Base-by-base conservation (phyloP, 1,140 invertebrate species). In the Aethina tumida region DNA sequence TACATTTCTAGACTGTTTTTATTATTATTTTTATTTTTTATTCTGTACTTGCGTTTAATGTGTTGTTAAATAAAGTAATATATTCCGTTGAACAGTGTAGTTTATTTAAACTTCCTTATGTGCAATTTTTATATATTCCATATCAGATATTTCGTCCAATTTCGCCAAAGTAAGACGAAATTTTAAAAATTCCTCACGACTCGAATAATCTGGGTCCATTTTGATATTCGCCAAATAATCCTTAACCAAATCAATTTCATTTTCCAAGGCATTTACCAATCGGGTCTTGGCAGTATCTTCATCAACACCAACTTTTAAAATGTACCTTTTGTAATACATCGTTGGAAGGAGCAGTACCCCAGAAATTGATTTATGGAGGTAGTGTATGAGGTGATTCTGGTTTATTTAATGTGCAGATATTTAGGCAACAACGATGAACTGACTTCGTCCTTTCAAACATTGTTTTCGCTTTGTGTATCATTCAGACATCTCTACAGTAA, bases 381-480 rank as follows among this genome's bases (percentile, higher is more conserved):
- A 29, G 25, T 39, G 37, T 14, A 39, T n/a, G 6, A 39, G 27
- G 68, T 90, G 8, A 73, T 90, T 45, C 66, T 87, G 18, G 81
- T 85, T 1, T 73, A 80, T 42, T 60, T 91, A 7, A 72, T 86
- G 38, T 91, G 87, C 50, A 71, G 83, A 38, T 84, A 89, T 58
- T 74, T 81, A 25, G 67, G 73, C 1, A 66, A 70, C 5, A 55
- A 63, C 5, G 53, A 63, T 0, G 55, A 65, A 13, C 69, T 69
- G 35, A 58, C 56, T 44, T 63, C 56, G 15, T 15, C 7, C 12
- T 39, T 68, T 16, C 57, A 69, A 14, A 66, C 68, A 18, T 67
- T 82, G n/a, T 84, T 86, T 58, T 79, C 79, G 3, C 84, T 84
- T 0, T 90, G 85, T 46, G 79, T 88, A 14, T 82, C 84, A 5